These are phyloP conservation scores for Porites divaricata DNA, from an alignment of 92 coral and sea anemone species.

Conservation along the genomic window DNA sequence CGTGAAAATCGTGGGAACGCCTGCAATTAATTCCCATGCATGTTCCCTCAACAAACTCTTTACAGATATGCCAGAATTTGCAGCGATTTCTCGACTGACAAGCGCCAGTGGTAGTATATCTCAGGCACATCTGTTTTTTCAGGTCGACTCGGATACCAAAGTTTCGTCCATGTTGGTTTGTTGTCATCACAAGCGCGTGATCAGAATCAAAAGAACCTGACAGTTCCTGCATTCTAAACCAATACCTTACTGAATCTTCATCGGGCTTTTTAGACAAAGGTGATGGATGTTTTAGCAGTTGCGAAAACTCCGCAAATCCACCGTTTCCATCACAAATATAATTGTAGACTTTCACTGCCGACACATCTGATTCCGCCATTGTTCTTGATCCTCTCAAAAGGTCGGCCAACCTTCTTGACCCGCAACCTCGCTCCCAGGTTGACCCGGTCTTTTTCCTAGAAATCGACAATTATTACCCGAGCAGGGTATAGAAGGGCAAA, in stretches of 20 bases:
- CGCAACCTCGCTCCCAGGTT: too few species aligned
- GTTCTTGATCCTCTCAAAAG: background rate
- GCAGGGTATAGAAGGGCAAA: slow-evolving; percentile 9
- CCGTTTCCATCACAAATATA: slow-evolving; percentile 63
- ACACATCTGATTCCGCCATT: slow-evolving; percentile 29
- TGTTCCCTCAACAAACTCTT: slow-evolving; percentile 53
- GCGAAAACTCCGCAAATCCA: slow-evolving; percentile 51
- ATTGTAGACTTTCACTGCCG: slow-evolving; percentile 69
- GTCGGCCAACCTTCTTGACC: too few species aligned
- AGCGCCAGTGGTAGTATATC: slow-evolving; percentile 38
- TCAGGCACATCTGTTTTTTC: slow-evolving; percentile 55
- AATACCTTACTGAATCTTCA: background rate
- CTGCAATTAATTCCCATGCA: slow-evolving; percentile 42
- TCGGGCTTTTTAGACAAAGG: slow-evolving; percentile 56
- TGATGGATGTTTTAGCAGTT: slow-evolving; percentile 60
- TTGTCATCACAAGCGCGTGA: slow-evolving; percentile 3
- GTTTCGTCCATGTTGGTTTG: background rate
- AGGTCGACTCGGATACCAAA: slow-evolving; percentile 23
- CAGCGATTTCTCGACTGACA: slow-evolving; percentile 46
- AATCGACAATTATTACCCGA: slow-evolving; percentile 11
- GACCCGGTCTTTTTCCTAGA: too few species aligned
- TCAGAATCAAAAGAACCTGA: slow-evolving; percentile 5
- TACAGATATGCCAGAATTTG: slow-evolving; percentile 69
- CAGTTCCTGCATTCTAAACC: slow-evolving; percentile 37
- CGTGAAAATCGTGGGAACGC: slow-evolving; percentile 64